Conservation (phyloP, 2,888 invertebrate genomes). For the Dendrolimus houi region DNA sequence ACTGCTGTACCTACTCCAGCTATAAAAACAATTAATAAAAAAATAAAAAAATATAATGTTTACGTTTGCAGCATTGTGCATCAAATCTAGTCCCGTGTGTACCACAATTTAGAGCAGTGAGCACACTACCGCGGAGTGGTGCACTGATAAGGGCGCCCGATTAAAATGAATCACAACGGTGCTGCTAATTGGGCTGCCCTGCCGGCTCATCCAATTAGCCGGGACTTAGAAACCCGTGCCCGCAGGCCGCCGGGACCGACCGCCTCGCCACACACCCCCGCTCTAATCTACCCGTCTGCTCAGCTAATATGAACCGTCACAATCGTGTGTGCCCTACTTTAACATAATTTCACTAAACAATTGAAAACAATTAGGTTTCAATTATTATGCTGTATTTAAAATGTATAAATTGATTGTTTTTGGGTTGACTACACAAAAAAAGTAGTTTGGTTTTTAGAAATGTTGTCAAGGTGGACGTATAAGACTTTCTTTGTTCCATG, state of each 20-base stretch:
- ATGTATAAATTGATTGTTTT: too few relatives aligned
- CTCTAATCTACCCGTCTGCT: slow-evolving; percentile 45
- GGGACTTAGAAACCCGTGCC: slow-evolving; percentile 69
- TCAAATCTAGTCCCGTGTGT: neutral
- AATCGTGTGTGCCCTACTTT: slow-evolving; percentile 19
- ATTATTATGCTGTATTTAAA: neutral
- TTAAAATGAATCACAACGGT: slow-evolving; percentile 71
- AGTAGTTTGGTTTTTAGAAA: too few relatives aligned
- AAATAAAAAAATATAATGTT: too few relatives aligned
- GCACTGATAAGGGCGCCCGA: slow-evolving; percentile 65
- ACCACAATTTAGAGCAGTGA: slow-evolving; percentile 8
- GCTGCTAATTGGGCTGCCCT: slow-evolving; percentile 65
- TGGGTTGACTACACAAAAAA: too few relatives aligned
- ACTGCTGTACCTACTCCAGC: too few relatives aligned
- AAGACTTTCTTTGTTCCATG: too few relatives aligned
- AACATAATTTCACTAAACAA: neutral
- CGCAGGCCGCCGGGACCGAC: slow-evolving; percentile 36
- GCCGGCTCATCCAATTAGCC: slow-evolving; percentile 71
- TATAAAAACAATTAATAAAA: too few relatives aligned
- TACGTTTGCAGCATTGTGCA: too few relatives aligned
- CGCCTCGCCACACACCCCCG: slow-evolving; percentile 23
- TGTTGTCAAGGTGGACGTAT: too few relatives aligned
- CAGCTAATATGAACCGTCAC: slow-evolving; percentile 33
- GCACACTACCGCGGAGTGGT: slow-evolving; percentile 18
- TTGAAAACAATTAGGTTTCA: neutral